phyloP scores from a whole-genome alignment of 23 tunicate species.

The Styela plicata region DNA sequence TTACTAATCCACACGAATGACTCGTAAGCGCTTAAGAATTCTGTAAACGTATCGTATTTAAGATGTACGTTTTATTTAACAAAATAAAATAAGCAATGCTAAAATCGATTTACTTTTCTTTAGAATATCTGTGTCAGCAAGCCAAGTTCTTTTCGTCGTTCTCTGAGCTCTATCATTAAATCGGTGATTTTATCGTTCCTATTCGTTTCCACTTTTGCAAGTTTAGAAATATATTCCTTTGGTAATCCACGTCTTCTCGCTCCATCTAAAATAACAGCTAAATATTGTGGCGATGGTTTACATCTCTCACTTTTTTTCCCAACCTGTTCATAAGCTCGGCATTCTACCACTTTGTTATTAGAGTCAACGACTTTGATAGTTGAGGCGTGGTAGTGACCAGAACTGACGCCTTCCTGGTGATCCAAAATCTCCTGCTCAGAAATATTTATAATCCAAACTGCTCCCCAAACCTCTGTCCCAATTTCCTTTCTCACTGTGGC shows the following conservation, averaged over 20 bases:
- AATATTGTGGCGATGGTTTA: conserved; percentile 13
- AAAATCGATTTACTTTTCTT: not conserved
- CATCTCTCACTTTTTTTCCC: not conserved
- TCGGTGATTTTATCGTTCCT: not conserved
- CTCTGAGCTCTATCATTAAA: not conserved
- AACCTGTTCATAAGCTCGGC: conserved; percentile 15
- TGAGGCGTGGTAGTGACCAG: not conserved
- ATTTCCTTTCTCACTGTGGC: conserved; percentile 10
- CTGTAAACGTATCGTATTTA: too few relatives aligned
- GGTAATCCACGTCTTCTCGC: conserved; percentile 14
- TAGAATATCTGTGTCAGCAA: not conserved
- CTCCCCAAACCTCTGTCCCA: conserved; percentile 20
- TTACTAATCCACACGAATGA: too few relatives aligned
- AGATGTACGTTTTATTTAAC: too few relatives aligned
- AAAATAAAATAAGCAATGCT: too few relatives aligned
- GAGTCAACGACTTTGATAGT: not conserved
- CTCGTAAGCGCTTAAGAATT: too few relatives aligned
- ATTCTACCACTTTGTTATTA: not conserved
- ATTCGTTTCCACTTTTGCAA: not conserved
- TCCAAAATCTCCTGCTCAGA: conserved; percentile 9
- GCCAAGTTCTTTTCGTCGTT: conserved; percentile 9
- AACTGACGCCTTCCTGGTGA: conserved; percentile 3
- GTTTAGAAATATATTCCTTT: conserved; percentile 7
- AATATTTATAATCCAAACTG: conserved; percentile 3
- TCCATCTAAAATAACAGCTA: conserved; percentile 17